Percentiles rank a stretch among this genome's conserved stretches.
Evolutionary conservation across 1,140 invertebrate species (phyloP).

Genomic region (Megalonaias nervosa): DNA sequence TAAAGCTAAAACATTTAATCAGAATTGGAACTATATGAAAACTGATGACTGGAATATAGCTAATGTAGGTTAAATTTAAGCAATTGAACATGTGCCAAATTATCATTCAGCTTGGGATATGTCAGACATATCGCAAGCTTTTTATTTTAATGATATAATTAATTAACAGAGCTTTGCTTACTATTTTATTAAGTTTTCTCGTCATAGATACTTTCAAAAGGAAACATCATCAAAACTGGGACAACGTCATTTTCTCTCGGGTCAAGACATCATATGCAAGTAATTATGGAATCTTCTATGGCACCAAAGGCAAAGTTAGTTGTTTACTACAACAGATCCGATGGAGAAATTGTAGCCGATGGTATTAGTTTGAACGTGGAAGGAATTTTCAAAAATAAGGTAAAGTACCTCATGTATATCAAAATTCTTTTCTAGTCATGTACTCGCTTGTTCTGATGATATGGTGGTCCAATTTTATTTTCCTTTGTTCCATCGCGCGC

Average conservation of each 20-base stretch:
- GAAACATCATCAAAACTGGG: slow-evolving; percentile 18
- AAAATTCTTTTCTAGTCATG: not conserved
- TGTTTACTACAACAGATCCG: slow-evolving; percentile 37
- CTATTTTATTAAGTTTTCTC: too few species aligned
- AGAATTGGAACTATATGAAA: too few species aligned
- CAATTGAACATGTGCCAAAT: too few species aligned
- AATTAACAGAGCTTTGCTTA: too few species aligned
- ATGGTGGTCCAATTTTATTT: not conserved
- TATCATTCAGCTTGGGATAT: too few species aligned
- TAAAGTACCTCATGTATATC: slow-evolving; percentile 1
- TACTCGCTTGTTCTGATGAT: not conserved
- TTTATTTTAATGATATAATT: too few species aligned
- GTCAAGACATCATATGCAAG: not conserved
- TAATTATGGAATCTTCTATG: slow-evolving; percentile 36
- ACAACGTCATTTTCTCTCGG: not conserved
- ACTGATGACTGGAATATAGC: too few species aligned
- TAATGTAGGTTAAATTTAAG: too few species aligned
- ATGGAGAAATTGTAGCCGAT: slow-evolving; percentile 43
- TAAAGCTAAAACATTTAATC: not conserved
- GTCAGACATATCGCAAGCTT: too few species aligned
- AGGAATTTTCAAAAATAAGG: slow-evolving; percentile 38
- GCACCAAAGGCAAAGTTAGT: slow-evolving; percentile 40
- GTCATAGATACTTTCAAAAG: slow-evolving; percentile 49
- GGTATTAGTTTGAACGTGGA: slow-evolving; percentile 37
- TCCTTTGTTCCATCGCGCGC: not conserved